Evolutionary conservation across 2,888 invertebrate genomes (phyloP).

Genomic region (Chrysina gloriosa): DNA sequence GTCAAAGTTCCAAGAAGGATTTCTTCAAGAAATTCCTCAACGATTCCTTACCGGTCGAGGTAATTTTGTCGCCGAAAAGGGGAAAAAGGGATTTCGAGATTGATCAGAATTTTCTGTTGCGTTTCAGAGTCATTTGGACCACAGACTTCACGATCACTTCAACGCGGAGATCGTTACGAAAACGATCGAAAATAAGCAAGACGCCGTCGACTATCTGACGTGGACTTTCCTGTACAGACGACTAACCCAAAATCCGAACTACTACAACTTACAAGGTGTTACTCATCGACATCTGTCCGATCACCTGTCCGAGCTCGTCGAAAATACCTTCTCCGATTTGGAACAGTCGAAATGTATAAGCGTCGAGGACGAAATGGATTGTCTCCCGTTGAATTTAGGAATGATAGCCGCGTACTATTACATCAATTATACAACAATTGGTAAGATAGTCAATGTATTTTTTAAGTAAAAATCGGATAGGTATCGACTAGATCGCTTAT

Average conservation of each 20-base stretch:
- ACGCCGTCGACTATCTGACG: conserved; percentile 98
- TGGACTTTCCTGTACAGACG: conserved; percentile 99
- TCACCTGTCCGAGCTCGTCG: conserved; percentile 97
- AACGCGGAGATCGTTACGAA: conserved; percentile 99
- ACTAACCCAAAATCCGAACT: conserved; percentile 99
- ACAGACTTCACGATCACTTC: conserved; percentile 98
- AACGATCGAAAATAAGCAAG: conserved; percentile 99
- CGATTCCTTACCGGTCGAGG: conserved; percentile 96
- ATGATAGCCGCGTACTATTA: conserved; percentile 99
- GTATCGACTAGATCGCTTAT: not conserved
- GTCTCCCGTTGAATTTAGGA: conserved; percentile 95
- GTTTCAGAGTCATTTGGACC: conserved; percentile 91
- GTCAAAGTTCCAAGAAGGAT: conserved; percentile 97
- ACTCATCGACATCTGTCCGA: conserved; percentile 97
- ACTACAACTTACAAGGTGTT: conserved; percentile 97
- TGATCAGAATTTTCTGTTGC: not conserved
- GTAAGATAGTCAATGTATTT: conserved; percentile 64
- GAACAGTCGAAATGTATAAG: conserved; percentile 98
- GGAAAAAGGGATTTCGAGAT: conserved; percentile 9
- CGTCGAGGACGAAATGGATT: conserved; percentile 98
- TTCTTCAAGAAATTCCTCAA: conserved; percentile 98
- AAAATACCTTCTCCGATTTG: conserved; percentile 92
- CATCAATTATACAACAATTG: conserved; percentile 98
- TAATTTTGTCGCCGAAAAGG: conserved; percentile 51
- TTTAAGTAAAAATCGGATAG: not conserved